These are phyloP conservation scores for Melopsittacus undulatus DNA, from an alignment of 2,797 vertebrate species.

Conservation along the genomic window DNA sequence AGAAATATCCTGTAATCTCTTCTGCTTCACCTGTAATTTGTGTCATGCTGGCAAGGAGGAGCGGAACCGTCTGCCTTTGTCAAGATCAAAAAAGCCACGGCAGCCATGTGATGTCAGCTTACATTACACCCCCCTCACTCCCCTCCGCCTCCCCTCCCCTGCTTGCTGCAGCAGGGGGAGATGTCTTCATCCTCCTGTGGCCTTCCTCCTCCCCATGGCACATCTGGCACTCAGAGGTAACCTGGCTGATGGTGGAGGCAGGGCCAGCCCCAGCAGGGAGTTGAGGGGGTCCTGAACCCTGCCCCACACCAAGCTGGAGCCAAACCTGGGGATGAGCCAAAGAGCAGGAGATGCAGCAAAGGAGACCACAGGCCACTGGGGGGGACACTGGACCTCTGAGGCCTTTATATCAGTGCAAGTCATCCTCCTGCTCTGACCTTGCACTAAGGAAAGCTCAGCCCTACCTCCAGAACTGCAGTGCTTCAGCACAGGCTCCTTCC, in stretches of 20 bases:
- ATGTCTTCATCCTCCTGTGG: background rate
- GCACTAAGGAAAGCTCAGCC: background rate
- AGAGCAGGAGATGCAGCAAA: background rate
- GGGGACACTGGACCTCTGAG: background rate
- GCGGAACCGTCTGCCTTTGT: conserved; percentile 48
- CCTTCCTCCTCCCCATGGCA: background rate
- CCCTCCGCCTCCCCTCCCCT: background rate
- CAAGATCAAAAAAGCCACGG: conserved; percentile 38
- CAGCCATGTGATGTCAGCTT: conserved; percentile 36
- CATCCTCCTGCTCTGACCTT: background rate
- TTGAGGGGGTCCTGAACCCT: background rate
- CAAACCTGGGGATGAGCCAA: background rate
- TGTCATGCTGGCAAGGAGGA: conserved; percentile 15
- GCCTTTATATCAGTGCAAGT: background rate
- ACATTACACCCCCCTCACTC: background rate
- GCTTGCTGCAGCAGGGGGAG: background rate
- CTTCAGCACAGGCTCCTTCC: background rate
- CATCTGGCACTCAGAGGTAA: background rate
- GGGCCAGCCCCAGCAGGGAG: background rate
- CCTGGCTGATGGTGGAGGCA: background rate
- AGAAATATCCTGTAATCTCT: conserved; percentile 60
- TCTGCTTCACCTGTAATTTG: conserved; percentile 67
- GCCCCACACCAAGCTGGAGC: background rate
- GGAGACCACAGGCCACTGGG: background rate
- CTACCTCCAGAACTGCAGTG: background rate